Evolutionary conservation across 2,797 vertebrate genomes (phyloP).

Genomic region (Enteromius afrohamiltoni): DNA sequence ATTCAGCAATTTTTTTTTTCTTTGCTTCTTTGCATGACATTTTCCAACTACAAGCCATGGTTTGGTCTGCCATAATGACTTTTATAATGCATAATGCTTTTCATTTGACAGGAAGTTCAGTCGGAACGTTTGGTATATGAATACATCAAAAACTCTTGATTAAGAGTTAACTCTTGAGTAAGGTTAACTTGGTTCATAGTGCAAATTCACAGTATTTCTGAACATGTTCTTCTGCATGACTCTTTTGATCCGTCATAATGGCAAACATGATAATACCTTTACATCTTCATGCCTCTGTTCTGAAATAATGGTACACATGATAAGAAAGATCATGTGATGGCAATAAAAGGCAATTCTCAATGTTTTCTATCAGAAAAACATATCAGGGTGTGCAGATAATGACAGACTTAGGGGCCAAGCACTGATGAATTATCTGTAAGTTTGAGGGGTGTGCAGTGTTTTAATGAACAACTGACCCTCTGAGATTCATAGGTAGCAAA

Average conservation of each 20-base stretch:
- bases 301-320: neutral
- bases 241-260: neutral
- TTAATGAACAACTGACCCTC: slow-evolving; percentile 72
- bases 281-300: slow-evolving; percentile 1
- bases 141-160: neutral
- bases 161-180: no score
- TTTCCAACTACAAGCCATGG: neutral
- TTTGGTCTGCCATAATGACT: neutral
- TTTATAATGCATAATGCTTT: no score
- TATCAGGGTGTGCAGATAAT: neutral
- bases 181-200: no score
- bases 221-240: neutral
- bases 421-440: slow-evolving; percentile 22
- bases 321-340: neutral
- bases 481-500: slow-evolving; percentile 75
- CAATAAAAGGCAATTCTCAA: neutral
- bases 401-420: neutral
- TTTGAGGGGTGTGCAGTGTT: slow-evolving; percentile 60
- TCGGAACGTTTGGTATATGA: neutral
- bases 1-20: no score
- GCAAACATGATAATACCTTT: neutral
- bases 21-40: neutral
- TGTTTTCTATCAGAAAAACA: neutral
- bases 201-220: neutral
- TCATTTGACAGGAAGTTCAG: neutral